phyloP scores from a whole-genome alignment of 1,140 invertebrate species.

The Anoplophora glabripennis region DNA sequence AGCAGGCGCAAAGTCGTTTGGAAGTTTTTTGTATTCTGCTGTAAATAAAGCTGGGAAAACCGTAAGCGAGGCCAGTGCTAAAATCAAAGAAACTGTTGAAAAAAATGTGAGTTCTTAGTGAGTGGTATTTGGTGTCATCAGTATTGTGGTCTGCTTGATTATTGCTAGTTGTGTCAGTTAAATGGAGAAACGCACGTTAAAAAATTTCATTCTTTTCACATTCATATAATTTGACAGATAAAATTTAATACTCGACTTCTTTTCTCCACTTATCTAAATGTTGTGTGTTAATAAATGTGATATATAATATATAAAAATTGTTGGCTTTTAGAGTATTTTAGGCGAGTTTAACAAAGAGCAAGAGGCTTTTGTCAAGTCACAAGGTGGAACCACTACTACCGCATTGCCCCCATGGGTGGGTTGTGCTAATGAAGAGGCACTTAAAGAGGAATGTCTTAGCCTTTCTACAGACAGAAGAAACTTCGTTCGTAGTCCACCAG shows the following conservation, averaged over 20 bases:
- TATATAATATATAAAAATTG: constrained; percentile 15
- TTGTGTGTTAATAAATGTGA: too few species aligned
- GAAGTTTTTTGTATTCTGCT: constrained; percentile 86
- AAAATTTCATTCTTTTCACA: background rate
- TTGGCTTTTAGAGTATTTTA: constrained; percentile 77
- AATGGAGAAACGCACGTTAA: background rate
- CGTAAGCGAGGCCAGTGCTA: constrained; percentile 75
- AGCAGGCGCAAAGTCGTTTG: constrained; percentile 87
- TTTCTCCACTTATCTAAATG: too few species aligned
- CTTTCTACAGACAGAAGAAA: constrained; percentile 93
- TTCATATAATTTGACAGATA: too few species aligned
- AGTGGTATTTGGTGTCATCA: background rate
- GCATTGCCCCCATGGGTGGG: constrained; percentile 90
- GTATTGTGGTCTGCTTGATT: too few species aligned
- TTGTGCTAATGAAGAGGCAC: constrained; percentile 78
- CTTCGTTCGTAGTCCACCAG: constrained; percentile 93
- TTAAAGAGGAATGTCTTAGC: constrained; percentile 92
- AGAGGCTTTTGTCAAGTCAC: constrained; percentile 88
- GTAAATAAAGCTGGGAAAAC: constrained; percentile 84
- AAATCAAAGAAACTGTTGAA: constrained; percentile 94
- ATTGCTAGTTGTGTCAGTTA: background rate
- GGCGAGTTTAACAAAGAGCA: constrained; percentile 96
- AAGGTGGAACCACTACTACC: constrained; percentile 71
- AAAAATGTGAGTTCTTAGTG: constrained; percentile 80
- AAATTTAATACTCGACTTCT: too few species aligned